These are phyloP conservation scores for Lanius ludovicianus DNA, from an alignment of 2,113 vertebrate species.

Conservation along the genomic window DNA sequence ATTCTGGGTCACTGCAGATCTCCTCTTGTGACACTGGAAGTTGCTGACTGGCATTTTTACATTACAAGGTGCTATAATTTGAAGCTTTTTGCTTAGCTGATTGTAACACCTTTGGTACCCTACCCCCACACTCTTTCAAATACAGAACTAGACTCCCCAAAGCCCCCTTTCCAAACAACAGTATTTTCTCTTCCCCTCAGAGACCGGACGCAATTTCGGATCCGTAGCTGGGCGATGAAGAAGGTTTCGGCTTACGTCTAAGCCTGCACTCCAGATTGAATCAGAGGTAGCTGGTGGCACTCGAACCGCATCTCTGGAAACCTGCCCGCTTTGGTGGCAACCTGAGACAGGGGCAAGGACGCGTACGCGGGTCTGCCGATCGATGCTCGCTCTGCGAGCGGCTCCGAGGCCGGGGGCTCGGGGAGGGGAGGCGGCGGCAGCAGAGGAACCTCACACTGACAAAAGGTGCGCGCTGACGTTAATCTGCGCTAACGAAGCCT, in stretches of 20 bases:
- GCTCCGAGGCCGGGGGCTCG: background rate
- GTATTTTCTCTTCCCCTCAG: background rate
- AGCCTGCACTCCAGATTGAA: background rate
- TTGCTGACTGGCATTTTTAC: background rate
- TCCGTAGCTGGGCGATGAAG: rapidly evolving
- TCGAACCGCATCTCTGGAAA: background rate
- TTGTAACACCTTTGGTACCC: rapidly evolving
- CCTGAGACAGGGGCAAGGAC: background rate
- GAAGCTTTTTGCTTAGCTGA: background rate
- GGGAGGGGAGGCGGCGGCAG: background rate
- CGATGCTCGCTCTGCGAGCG: background rate
- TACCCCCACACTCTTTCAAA: rapidly evolving
- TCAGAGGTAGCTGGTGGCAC: background rate
- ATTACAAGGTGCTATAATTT: background rate
- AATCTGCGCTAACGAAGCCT: conserved; percentile 1
- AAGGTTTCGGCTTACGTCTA: background rate
- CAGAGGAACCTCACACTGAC: background rate
- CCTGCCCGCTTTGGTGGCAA: background rate
- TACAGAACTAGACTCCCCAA: background rate
- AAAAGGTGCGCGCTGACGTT: conserved; percentile 20
- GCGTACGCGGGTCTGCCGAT: background rate
- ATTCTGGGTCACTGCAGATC: rapidly evolving
- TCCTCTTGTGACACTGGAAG: background rate
- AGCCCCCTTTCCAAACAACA: background rate
- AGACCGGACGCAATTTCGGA: rapidly evolving